Evolutionary conservation across 2,888 invertebrate genomes (phyloP), one percentile per base, ranked within the genome.

Genomic region (Chouioia cunea): DNA sequence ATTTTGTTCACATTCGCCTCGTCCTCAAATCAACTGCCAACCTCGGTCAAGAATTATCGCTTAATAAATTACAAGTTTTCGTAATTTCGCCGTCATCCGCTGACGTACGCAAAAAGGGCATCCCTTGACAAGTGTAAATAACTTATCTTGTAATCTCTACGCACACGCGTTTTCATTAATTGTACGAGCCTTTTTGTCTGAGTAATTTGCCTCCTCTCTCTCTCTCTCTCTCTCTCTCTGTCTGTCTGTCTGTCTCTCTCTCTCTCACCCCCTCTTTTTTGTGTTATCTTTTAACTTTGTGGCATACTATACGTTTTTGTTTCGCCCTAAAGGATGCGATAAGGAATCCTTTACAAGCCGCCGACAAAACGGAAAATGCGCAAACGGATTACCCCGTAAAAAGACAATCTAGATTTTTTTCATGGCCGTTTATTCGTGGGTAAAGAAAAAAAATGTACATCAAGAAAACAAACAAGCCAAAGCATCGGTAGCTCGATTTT

Each of bases 341-440:
- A 66, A 66, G 59, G 46, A 23, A 59, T 59, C 59, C 59, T 66
- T 66, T 66, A 36, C 53, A 18, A 16, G 57, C 16, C 16, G 70
- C 70, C 59, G 70, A 53, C 64, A 64, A 43, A 58, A 66, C 59
- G 59, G 52, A 46, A 66, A 66, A 66, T 53, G 43, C 52, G 44
- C 47, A 27, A 56, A 69, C 46, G 43, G 56, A 56, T 67, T 15
- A 50, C 48, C 62, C 22, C 23, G 52, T 10, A 58, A 44, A 58
- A 52, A 56, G n/a, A 22, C 44, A 8, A 59, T 43, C 18, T 48
- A 23, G 1, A 6, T 36, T 59, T 56, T 22, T 58, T 52, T 43
- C 22, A 36, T 36, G 36, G 36, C 6, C 36, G 36, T 36, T 36
- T 36, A 36, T 36, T 36, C 36, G 10, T n/a, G n/a, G n/a, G n/a